These are phyloP conservation scores for Bimastos eiseni DNA, from an alignment of 2,888 invertebrate genomes.

Conservation along the genomic window DNA sequence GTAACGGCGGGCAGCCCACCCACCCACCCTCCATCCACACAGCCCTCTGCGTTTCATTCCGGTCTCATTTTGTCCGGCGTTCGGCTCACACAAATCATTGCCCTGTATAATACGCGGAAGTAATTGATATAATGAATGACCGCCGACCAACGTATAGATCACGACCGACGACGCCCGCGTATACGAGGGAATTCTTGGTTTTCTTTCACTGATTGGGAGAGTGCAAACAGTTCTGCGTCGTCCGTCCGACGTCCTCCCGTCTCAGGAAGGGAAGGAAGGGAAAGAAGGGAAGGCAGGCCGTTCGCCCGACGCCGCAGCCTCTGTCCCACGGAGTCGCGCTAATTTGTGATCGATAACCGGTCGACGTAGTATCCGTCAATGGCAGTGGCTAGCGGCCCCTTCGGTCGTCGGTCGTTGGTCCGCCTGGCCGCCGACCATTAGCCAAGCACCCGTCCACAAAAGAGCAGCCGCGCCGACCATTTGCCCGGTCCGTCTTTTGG, in stretches of 20 bases:
- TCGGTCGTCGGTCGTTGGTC: not conserved
- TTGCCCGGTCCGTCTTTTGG: not conserved
- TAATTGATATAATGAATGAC: conserved; percentile 20
- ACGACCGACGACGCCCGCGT: not conserved
- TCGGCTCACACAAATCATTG: conserved; percentile 20
- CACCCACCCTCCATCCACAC: not conserved
- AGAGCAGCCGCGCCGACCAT: not conserved
- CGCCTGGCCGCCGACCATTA: not conserved
- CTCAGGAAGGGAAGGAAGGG: no score
- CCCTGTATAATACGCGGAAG: conserved; percentile 24
- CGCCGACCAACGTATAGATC: not conserved
- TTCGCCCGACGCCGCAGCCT: not conserved
- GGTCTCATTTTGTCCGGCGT: conserved; percentile 17
- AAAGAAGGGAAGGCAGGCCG: not conserved
- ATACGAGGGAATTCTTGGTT: conserved; percentile 22
- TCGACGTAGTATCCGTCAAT: conserved; percentile 8
- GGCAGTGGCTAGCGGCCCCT: not conserved
- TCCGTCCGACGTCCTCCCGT: not conserved
- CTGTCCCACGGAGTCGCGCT: conserved; percentile 14
- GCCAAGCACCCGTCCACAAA: conserved; percentile 7
- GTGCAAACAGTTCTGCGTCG: conserved; percentile 16
- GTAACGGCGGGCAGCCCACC: not conserved
- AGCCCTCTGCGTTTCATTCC: conserved; percentile 24
- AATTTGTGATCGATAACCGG: conserved; percentile 22
- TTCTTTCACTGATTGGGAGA: conserved; percentile 20